phyloP scores from a whole-genome alignment of 2,113 vertebrate species.

The Macaca nemestrina region DNA sequence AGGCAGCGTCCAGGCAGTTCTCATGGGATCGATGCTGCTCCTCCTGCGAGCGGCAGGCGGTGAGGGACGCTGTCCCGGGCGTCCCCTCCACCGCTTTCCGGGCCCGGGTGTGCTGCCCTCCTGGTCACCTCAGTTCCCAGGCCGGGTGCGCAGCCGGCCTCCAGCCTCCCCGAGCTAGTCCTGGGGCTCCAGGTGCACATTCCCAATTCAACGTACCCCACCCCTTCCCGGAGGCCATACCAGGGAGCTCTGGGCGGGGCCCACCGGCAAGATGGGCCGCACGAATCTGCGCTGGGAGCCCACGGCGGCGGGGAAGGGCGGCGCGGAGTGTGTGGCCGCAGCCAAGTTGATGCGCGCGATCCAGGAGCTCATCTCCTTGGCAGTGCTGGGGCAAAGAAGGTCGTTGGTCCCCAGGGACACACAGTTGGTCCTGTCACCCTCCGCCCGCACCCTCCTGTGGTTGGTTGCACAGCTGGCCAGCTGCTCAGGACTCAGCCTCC shows the following conservation, averaged over 20 bases:
- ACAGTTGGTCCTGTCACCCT: accelerated
- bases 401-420: not conserved
- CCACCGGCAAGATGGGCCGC: constrained; percentile 90
- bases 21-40: constrained; percentile 89
- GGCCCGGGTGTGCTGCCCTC: not conserved
- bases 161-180: accelerated
- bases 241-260: constrained; percentile 85
- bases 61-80: not conserved
- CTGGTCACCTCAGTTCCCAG: not conserved
- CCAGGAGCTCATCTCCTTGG: constrained; percentile 93
- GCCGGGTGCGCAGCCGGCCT: not conserved
- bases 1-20: constrained; percentile 87
- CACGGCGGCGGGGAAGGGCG: constrained; percentile 92
- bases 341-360: constrained; percentile 93
- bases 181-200: not conserved
- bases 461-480: not conserved
- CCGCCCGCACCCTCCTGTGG: accelerated
- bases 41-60: constrained; percentile 81
- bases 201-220: no score
- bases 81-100: accelerated
- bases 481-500: not conserved
- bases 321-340: constrained; percentile 91
- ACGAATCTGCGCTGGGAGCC: constrained; percentile 92
- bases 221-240: constrained; percentile 72
- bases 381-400: constrained; percentile 81